Conservation (phyloP, 2,797 vertebrate species). For the Scolopax bukidnonensis region DNA sequence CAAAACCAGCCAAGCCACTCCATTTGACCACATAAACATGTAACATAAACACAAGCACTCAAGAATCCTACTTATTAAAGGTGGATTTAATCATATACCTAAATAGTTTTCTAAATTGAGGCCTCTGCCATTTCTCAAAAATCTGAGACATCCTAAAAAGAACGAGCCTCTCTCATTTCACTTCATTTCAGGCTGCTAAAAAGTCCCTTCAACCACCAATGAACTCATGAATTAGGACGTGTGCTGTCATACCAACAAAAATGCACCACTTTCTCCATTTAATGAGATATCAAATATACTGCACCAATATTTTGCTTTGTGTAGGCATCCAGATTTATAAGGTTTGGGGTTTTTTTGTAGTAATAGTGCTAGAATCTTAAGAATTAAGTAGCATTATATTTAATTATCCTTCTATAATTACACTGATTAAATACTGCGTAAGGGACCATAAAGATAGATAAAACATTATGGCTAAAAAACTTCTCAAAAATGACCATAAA, state of each 20-base stretch:
- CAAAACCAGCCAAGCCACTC: not conserved
- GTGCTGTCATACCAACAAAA: conserved; percentile 26
- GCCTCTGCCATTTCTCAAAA: not conserved
- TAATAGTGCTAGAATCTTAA: conserved; percentile 77
- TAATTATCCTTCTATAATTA: conserved; percentile 84
- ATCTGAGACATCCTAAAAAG: not conserved
- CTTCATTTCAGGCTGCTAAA: not conserved
- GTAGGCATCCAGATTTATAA: conserved; percentile 50
- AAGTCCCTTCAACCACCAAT: not conserved
- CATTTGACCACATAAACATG: not conserved
- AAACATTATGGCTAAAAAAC: conserved; percentile 82
- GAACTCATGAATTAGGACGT: conserved; percentile 30
- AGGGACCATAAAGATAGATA: conserved; percentile 82
- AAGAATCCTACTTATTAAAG: not conserved
- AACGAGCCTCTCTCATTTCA: not conserved
- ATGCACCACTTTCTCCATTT: conserved; percentile 1
- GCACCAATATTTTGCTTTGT: conserved; percentile 63
- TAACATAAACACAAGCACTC: not conserved
- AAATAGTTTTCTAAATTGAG: not conserved
- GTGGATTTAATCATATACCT: not conserved
- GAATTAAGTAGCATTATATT: conserved; percentile 78
- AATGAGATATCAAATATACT: conserved; percentile 39
- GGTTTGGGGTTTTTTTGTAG: conserved; percentile 58
- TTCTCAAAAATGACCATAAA: conserved; percentile 83
- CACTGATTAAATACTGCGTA: conserved; percentile 82